A percentile compares a stretch with the other conserved stretches of the same genome.
phyloP scores from a whole-genome alignment of 2,113 vertebrate species.

The Gymnarchus niloticus region DNA sequence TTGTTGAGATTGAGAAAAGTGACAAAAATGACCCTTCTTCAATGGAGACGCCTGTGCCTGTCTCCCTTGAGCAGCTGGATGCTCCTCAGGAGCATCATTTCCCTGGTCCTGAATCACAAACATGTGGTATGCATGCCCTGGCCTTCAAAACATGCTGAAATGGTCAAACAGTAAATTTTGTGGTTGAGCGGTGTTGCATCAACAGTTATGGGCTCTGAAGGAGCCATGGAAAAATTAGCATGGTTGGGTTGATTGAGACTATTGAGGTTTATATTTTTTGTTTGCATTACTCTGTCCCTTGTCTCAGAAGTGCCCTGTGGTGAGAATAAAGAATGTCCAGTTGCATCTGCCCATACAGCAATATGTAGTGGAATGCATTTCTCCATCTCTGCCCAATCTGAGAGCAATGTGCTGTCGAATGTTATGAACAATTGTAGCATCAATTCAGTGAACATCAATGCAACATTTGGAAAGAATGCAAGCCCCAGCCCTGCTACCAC shows the following conservation, averaged over 20 bases:
- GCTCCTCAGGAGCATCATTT: background rate
- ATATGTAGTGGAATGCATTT: background rate
- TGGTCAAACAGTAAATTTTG: too few relatives aligned
- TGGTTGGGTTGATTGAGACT: background rate
- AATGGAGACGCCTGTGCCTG: background rate
- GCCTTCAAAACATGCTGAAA: background rate
- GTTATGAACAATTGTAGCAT: background rate
- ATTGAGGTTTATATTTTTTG: background rate
- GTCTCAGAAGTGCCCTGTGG: background rate
- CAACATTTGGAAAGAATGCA: background rate
- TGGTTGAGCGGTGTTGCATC: background rate
- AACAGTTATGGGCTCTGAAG: background rate
- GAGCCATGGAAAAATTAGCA: background rate
- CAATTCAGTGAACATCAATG: background rate
- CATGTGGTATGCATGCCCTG: background rate
- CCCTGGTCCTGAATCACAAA: too few relatives aligned
- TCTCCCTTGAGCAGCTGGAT: background rate
- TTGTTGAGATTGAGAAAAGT: background rate
- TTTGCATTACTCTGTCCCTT: background rate
- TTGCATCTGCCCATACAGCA: background rate
- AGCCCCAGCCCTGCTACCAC: background rate
- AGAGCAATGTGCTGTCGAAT: background rate
- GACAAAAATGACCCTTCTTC: background rate
- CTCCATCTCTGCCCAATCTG: constrained; percentile 3
- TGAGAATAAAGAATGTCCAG: background rate